phyloP scores from a whole-genome alignment of 2,797 vertebrate genomes.

The Thalassophryne amazonica region DNA sequence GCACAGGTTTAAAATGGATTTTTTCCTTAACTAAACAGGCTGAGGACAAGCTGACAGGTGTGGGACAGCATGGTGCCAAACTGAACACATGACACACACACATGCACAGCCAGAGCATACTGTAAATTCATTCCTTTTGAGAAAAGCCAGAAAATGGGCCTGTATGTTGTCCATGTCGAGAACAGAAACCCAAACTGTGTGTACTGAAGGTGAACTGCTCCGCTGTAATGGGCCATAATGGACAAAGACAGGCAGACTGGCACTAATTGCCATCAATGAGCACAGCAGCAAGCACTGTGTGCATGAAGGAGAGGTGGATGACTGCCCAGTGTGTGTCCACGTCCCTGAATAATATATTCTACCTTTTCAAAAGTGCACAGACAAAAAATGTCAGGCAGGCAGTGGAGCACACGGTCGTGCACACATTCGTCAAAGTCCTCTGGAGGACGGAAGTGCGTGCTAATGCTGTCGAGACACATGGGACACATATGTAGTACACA shows the following conservation, averaged over 20 bases:
- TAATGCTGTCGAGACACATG: conserved; percentile 29
- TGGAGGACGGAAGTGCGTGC: conserved; percentile 7
- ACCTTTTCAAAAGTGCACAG: conserved; percentile 50
- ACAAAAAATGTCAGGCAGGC: conserved; percentile 43
- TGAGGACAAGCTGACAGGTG: conserved; percentile 23
- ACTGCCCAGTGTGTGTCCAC: conserved; percentile 51
- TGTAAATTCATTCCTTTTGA: too few species aligned
- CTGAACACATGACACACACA: conserved; percentile 8
- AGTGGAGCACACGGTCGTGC: conserved; percentile 10
- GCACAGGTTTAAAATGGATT: too few species aligned
- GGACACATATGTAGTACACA: conserved; percentile 13
- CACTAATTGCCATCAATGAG: conserved; percentile 54
- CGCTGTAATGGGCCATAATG: conserved; percentile 26
- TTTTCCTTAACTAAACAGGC: conserved; percentile 3
- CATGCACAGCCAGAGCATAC: conserved; percentile 4
- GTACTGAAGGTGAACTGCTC: conserved; percentile 27
- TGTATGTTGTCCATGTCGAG: conserved; percentile 7
- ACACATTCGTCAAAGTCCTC: conserved; percentile 29
- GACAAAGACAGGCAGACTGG: conserved; percentile 25
- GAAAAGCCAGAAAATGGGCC: too few species aligned
- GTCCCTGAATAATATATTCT: conserved; percentile 53
- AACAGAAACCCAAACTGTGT: conserved; percentile 9
- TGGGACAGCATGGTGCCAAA: conserved; percentile 16
- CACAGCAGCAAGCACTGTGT: conserved; percentile 27
- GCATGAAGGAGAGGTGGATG: conserved; percentile 42